Base-by-base conservation (phyloP, 2,797 vertebrate species). In the Lithobates pipiens region DNA sequence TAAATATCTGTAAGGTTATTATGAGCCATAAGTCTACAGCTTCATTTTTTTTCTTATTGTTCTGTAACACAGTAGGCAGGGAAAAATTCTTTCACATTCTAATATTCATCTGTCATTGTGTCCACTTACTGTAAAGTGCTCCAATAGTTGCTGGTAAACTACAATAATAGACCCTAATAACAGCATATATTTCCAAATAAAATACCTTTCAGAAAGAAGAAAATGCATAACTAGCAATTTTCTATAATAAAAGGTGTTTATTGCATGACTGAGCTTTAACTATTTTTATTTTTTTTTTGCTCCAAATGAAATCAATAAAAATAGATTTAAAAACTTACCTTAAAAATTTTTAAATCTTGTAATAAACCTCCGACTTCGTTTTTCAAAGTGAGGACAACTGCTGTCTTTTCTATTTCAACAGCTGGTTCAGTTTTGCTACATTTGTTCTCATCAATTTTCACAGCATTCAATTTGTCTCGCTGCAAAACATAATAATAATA, bases 311-410 rank as follows among this genome's bases (percentile, higher is more conserved):
- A 72, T 32, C 32, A 61, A 23, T 21, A 50, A 27, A 76, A 46
- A 25, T 16, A 75, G 15, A 54, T 32, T 21, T 84, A 16, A 13
- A 84, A 83, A 76, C 86, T 93, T 91, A 99, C 98, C 97, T 99
- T 97, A 88, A 99, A 99, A 32, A 99, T 93, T 34, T 95, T 91
- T 86, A 99, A 95, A 3, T 96, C 97, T 93, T 95, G 96, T 77
- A 99, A 96, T 91, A 99, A 88, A 88, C 96, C 97, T 18, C 98
- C 98, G 27, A 99, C 96, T 93, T 99, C 97, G 2, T 99, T 99
- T 93, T 97, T 99, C 92, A 99, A 90, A 54, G 98, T 97, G 91
- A 99, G 98, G 21, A 99, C 94, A 75, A 99, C 96, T 0, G 97
- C 97, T 0, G 96, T 97, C 93, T 95, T 96, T 90, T 95, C 96